Percentiles rank a stretch among this genome's conserved stretches.
Evolutionary conservation across 2,888 invertebrate genomes (phyloP).

Genomic region (Oxytorus armatus): DNA sequence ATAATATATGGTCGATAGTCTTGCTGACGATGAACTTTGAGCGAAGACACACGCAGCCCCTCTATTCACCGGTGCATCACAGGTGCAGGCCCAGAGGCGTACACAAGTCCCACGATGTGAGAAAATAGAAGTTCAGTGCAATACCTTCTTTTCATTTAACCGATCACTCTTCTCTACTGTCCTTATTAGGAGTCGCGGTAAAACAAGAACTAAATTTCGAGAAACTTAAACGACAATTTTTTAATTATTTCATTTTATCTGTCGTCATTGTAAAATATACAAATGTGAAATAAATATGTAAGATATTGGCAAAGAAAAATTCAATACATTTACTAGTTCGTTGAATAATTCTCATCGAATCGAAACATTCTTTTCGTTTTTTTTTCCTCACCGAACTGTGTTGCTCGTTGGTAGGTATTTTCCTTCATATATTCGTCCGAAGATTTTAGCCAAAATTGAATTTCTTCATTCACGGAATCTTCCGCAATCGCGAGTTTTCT

Average conservation of each 20-base stretch:
- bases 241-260: not conserved
- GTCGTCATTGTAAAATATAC: not conserved
- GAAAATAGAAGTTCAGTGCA: conserved; percentile 11
- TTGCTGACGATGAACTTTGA: conserved; percentile 44
- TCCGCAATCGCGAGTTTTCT: not conserved
- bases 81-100: conserved; percentile 49
- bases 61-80: conserved; percentile 6
- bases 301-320: not conserved
- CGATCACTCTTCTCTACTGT: conserved; percentile 8
- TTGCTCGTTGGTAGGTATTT: not conserved
- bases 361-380: not conserved
- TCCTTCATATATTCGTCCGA: not conserved
- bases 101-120: conserved; percentile 21
- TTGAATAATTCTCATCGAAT: not conserved
- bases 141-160: conserved; percentile 23
- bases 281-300: too few species aligned
- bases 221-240: not conserved
- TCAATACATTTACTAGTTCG: not conserved
- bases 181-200: not conserved
- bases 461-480: not conserved
- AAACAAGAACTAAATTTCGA: not conserved
- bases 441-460: not conserved
- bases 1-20: conserved; percentile 17
- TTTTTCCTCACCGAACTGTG: not conserved
- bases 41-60: conserved; percentile 38